Evolutionary conservation across 2,113 vertebrate species (phyloP).

Genomic region (Eurypyga helias): DNA sequence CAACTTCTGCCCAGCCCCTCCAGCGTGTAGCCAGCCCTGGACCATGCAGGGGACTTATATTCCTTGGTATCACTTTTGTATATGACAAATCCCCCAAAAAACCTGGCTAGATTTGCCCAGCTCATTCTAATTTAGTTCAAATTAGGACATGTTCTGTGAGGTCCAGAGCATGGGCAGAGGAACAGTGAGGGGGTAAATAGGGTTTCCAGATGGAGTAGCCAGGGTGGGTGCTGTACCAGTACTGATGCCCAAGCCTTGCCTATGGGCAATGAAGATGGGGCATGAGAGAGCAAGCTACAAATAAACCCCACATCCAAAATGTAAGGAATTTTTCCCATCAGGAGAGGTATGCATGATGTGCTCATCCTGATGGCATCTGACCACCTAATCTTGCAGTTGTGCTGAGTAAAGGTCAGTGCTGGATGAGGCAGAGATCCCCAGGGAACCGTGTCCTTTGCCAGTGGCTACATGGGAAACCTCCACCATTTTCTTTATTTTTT

Average conservation of each 20-base stretch:
- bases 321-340: rapidly evolving
- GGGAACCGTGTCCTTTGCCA: neutral
- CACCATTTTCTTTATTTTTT: neutral
- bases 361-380: constrained; percentile 3
- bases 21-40: neutral
- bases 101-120: neutral
- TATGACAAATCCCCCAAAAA: neutral
- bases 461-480: neutral
- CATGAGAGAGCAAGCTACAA: neutral
- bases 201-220: neutral
- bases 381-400: constrained; percentile 31
- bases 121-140: neutral
- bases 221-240: neutral
- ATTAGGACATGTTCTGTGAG: neutral
- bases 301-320: neutral
- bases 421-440: neutral
- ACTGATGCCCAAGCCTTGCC: neutral
- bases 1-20: neutral
- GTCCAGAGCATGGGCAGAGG: neutral
- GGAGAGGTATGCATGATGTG: neutral
- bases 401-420: neutral
- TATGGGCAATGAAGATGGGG: neutral
- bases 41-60: rapidly evolving
- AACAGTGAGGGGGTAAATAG: neutral
- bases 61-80: neutral